These are phyloP conservation scores for Scolopax mira DNA, from an alignment of 2,113 vertebrate species.

Conservation along the genomic window DNA sequence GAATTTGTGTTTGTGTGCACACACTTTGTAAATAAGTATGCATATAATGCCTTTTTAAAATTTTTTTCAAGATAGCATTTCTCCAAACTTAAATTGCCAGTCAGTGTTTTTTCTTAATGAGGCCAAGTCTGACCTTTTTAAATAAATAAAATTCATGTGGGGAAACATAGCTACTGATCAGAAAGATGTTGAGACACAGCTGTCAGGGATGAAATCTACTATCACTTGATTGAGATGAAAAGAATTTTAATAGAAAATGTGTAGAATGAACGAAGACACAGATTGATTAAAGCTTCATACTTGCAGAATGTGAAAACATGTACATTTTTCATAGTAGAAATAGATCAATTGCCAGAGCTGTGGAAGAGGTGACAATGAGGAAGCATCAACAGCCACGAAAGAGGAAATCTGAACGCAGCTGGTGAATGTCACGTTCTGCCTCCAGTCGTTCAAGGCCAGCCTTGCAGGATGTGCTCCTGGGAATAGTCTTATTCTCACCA, in stretches of 20 bases:
- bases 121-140: neutral
- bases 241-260: neutral
- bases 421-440: neutral
- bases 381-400: neutral
- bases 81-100: neutral
- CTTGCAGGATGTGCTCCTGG: neutral
- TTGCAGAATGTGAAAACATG: neutral
- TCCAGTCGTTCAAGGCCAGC: neutral
- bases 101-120: neutral
- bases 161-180: neutral
- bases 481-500: neutral
- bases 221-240: neutral
- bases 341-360: neutral
- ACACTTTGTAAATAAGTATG: neutral
- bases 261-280: neutral
- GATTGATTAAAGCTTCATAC: neutral
- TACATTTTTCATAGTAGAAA: neutral
- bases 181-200: neutral
- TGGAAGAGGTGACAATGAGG: neutral
- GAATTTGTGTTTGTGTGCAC: neutral
- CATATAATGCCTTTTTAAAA: neutral
- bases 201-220: neutral
- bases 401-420: neutral
- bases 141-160: neutral
- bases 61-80: neutral